These are phyloP conservation scores for Erethizon dorsatum DNA, from an alignment of 2,797 vertebrate genomes.

Conservation along the genomic window DNA sequence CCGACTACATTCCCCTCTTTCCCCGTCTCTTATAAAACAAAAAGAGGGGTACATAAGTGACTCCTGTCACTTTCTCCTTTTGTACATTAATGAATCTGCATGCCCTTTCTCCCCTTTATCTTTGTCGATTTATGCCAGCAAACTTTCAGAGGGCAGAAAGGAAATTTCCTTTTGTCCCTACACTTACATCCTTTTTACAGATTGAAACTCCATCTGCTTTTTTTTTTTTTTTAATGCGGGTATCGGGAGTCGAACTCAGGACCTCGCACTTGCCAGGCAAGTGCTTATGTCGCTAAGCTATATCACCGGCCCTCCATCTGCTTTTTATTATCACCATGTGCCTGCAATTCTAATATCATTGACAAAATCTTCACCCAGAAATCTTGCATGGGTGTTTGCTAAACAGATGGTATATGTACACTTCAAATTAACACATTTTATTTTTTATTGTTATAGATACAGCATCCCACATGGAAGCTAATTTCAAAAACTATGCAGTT, in stretches of 20 bases:
- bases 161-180: not conserved
- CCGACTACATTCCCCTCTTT: no score
- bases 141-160: not conserved
- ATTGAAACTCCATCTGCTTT: not conserved
- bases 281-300: no score
- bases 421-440: not conserved
- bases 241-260: no score
- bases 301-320: not conserved
- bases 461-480: not conserved
- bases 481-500: not conserved
- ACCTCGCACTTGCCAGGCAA: no score
- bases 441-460: not conserved
- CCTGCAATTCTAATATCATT: not conserved
- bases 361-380: slow-evolving; percentile 6
- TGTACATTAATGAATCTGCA: not conserved
- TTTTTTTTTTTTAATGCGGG: no score
- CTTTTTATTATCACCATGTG: not conserved
- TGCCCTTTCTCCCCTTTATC: not conserved
- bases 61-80: no score
- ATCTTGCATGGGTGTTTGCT: not conserved
- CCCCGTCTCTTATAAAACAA: not conserved
- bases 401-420: not conserved
- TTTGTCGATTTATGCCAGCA: not conserved
- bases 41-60: no score
- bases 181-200: not conserved